Conservation (phyloP, 2,113 vertebrate species). For the Megatriorchis doriae region DNA sequence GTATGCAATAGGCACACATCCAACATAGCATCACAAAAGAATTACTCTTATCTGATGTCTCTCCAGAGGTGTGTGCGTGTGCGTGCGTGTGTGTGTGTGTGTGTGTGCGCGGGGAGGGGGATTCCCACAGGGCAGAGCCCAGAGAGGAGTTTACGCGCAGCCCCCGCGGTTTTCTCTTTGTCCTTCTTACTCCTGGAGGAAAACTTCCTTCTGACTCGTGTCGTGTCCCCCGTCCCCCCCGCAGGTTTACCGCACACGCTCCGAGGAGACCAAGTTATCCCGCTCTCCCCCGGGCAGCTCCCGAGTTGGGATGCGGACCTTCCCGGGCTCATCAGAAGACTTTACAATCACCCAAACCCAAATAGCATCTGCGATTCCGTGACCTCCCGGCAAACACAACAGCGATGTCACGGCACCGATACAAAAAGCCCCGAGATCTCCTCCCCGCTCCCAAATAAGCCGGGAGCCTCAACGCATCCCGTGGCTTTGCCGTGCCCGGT, state of each 20-base stretch:
- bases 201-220: slow-evolving; percentile 7
- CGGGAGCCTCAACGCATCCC: background rate
- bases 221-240: too few species aligned
- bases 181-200: slow-evolving; percentile 15
- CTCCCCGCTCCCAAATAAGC: background rate
- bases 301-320: background rate
- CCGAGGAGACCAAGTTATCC: background rate
- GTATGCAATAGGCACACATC: slow-evolving; percentile 43
- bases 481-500: background rate
- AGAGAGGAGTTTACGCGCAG: background rate
- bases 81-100: background rate
- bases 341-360: background rate
- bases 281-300: background rate
- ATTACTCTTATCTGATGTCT: slow-evolving; percentile 43
- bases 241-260: background rate
- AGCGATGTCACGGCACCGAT: background rate
- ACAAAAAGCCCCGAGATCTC: background rate
- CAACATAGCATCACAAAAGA: slow-evolving; percentile 59
- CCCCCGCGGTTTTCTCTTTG: slow-evolving; percentile 40
- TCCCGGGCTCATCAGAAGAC: background rate
- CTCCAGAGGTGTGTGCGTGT: background rate
- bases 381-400: background rate
- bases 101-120: background rate
- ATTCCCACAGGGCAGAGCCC: slow-evolving; percentile 47
- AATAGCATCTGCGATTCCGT: background rate